phyloP scores from a whole-genome alignment of 2,113 vertebrate genomes.

The Mastomys natalensis region DNA sequence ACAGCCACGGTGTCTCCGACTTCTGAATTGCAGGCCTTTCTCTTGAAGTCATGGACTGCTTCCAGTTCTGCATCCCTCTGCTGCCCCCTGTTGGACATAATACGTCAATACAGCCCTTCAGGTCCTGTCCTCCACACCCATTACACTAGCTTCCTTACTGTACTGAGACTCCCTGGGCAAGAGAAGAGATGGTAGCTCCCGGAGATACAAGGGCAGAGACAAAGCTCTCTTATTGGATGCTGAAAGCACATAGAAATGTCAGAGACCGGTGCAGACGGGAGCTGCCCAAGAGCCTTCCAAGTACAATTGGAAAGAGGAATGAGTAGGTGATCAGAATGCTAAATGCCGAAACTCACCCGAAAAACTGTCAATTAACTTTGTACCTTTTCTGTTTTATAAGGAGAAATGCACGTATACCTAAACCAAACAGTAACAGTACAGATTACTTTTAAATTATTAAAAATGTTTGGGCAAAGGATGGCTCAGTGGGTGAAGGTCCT shows the following conservation, averaged over 20 bases:
- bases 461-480: not conserved
- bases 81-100: not conserved
- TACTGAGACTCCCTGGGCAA: not conserved
- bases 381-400: slow-evolving; percentile 24
- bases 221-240: not conserved
- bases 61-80: not conserved
- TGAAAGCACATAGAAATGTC: not conserved
- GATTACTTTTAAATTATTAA: not conserved
- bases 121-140: too few species aligned
- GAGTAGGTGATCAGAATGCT: not conserved
- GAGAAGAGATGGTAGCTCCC: not conserved
- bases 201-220: not conserved
- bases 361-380: slow-evolving; percentile 42
- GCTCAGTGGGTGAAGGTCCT: not conserved
- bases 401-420: not conserved
- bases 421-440: slow-evolving; percentile 30
- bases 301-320: too few species aligned
- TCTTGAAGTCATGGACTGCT: not conserved
- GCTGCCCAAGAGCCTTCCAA: not conserved
- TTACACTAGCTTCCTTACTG: not conserved
- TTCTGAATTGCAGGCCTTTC: not conserved
- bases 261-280: not conserved
- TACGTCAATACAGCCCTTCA: not conserved
- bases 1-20: not conserved
- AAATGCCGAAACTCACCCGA: not conserved